phyloP scores from a whole-genome alignment of 2,113 vertebrate genomes.

The Asarcornis scutulata region DNA sequence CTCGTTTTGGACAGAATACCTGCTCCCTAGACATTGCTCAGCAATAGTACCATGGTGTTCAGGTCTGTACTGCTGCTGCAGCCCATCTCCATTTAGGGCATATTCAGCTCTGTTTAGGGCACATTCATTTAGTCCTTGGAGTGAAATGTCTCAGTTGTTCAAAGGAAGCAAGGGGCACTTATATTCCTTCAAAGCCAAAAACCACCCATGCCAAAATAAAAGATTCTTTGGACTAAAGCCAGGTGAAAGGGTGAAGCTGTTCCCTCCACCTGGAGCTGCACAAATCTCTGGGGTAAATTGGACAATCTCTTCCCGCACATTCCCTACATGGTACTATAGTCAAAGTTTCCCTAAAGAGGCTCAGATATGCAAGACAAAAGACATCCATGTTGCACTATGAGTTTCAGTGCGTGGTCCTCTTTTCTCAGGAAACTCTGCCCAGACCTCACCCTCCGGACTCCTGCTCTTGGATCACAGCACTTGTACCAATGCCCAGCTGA shows the following conservation, averaged over 20 bases:
- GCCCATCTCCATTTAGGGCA: not conserved
- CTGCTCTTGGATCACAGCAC: not conserved
- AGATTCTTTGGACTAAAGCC: not conserved
- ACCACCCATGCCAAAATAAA: not conserved
- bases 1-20: not conserved
- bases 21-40: not conserved
- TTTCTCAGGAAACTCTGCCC: not conserved
- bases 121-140: not conserved
- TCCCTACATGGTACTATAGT: not conserved
- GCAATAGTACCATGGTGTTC: fast-evolving
- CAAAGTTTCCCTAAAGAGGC: not conserved
- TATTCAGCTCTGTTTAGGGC: not conserved
- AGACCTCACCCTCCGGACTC: not conserved
- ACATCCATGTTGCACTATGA: not conserved
- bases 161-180: not conserved
- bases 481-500: not conserved
- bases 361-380: not conserved
- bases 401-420: fast-evolving
- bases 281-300: fast-evolving
- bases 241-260: not conserved
- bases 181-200: not conserved
- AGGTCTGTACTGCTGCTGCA: not conserved
- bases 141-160: not conserved
- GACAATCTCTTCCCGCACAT: not conserved
- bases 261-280: not conserved